A percentile compares a stretch with the other conserved stretches of the same genome.
Evolutionary conservation across 2,888 invertebrate species (phyloP).

Genomic region (Mythimna vitellina): DNA sequence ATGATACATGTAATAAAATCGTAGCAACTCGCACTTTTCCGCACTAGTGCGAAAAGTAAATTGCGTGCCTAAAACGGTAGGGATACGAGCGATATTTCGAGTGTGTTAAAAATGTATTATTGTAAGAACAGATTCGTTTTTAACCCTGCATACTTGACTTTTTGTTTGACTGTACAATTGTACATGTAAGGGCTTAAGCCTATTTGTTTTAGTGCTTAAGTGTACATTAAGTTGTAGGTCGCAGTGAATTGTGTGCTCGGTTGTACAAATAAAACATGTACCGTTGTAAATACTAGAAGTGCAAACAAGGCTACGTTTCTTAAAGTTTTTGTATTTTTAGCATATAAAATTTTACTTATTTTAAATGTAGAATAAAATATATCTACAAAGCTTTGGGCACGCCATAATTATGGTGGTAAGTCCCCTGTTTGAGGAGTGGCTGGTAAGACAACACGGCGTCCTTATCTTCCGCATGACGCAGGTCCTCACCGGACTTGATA

Average conservation of each 20-base stretch:
- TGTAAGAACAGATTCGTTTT: not conserved
- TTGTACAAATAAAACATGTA: slow-evolving; percentile 59
- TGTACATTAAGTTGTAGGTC: slow-evolving; percentile 51
- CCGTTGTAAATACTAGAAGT: slow-evolving; percentile 43
- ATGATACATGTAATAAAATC: too few relatives aligned
- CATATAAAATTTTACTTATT: not conserved
- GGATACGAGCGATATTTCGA: too few relatives aligned
- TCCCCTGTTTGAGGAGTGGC: too few relatives aligned
- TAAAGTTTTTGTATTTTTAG: slow-evolving; percentile 27
- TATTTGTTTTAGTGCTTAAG: slow-evolving; percentile 43
- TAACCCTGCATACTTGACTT: not conserved
- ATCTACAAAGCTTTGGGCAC: too few relatives aligned
- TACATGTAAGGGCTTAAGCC: slow-evolving; percentile 7
- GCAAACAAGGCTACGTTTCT: slow-evolving; percentile 33
- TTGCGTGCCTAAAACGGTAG: too few relatives aligned
- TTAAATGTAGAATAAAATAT: not conserved
- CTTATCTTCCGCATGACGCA: too few relatives aligned
- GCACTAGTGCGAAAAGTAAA: too few relatives aligned
- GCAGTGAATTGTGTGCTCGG: slow-evolving; percentile 39
- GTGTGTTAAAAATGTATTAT: too few relatives aligned
- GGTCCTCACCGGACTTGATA: too few relatives aligned
- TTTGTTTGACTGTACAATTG: not conserved
- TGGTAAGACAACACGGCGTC: too few relatives aligned
- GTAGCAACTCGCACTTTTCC: too few relatives aligned
- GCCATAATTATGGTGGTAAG: too few relatives aligned